Evolutionary conservation across 2,797 vertebrate species (phyloP).

Genomic region (Hirundo rustica): DNA sequence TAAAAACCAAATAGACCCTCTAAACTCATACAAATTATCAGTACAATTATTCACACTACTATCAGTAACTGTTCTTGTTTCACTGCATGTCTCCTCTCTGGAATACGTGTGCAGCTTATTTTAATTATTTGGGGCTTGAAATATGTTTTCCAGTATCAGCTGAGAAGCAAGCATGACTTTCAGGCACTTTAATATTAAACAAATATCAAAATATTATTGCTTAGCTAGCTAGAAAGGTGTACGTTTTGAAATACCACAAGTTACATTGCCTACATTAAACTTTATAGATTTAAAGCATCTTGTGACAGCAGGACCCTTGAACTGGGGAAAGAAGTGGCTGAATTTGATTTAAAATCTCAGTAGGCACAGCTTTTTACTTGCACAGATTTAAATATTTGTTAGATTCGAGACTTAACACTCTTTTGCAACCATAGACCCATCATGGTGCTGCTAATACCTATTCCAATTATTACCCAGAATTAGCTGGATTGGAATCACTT

Average conservation of each 20-base stretch:
- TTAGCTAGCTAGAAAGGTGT: background rate
- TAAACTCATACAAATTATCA: background rate
- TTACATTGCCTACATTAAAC: background rate
- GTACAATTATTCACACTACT: background rate
- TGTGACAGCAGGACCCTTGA: background rate
- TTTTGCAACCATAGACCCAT: background rate
- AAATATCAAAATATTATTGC: background rate
- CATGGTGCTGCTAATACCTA: background rate
- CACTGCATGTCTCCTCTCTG: background rate
- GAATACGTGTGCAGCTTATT: background rate
- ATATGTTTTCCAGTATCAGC: background rate
- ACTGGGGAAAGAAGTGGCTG: background rate
- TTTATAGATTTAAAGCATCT: background rate
- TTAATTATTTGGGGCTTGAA: background rate
- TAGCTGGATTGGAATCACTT: background rate
- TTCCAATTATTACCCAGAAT: background rate
- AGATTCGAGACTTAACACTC: background rate
- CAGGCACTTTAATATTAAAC: background rate
- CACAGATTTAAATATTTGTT: background rate
- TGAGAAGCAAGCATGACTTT: background rate
- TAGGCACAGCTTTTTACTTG: background rate
- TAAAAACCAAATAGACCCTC: background rate
- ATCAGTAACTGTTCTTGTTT: background rate
- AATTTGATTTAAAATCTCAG: background rate
- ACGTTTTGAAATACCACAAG: background rate